Conservation (phyloP, 2,113 vertebrate species). For the Coracopsis vasa region DNA sequence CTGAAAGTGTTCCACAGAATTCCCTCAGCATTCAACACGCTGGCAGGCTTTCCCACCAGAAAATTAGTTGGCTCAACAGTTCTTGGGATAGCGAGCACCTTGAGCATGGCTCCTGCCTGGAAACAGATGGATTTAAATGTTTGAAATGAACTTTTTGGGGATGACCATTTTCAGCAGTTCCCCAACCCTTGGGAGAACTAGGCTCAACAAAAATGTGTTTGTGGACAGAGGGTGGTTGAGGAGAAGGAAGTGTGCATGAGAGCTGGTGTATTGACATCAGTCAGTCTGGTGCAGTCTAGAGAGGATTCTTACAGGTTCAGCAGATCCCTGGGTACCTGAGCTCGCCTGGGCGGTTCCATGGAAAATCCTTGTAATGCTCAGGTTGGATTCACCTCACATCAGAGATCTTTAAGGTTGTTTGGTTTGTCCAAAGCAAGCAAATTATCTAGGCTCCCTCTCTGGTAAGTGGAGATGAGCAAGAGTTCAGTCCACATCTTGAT, state of each 20-base stretch:
- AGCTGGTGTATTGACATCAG: not conserved
- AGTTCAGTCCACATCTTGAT: not conserved
- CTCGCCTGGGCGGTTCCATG: not conserved
- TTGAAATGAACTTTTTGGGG: not conserved
- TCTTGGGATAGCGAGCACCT: constrained; percentile 15
- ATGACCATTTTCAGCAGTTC: not conserved
- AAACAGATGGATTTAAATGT: constrained; percentile 9
- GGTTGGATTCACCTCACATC: not conserved
- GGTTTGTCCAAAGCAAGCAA: not conserved
- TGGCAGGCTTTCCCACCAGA: constrained; percentile 52
- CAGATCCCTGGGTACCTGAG: not conserved
- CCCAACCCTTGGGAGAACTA: not conserved
- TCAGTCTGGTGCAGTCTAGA: not conserved
- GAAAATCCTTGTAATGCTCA: not conserved
- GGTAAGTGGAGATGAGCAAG: not conserved
- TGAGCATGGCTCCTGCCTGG: not conserved
- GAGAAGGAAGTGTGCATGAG: not conserved
- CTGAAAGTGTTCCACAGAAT: constrained; percentile 49
- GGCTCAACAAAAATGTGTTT: not conserved
- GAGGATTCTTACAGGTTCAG: not conserved
- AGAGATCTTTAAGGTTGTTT: not conserved
- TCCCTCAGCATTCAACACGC: constrained; percentile 28
- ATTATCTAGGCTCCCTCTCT: not conserved
- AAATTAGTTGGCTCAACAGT: constrained; percentile 36
- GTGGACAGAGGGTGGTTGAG: not conserved